These are phyloP conservation scores for Neoniphon sammara DNA, from an alignment of 2,797 vertebrate species.

Conservation along the genomic window DNA sequence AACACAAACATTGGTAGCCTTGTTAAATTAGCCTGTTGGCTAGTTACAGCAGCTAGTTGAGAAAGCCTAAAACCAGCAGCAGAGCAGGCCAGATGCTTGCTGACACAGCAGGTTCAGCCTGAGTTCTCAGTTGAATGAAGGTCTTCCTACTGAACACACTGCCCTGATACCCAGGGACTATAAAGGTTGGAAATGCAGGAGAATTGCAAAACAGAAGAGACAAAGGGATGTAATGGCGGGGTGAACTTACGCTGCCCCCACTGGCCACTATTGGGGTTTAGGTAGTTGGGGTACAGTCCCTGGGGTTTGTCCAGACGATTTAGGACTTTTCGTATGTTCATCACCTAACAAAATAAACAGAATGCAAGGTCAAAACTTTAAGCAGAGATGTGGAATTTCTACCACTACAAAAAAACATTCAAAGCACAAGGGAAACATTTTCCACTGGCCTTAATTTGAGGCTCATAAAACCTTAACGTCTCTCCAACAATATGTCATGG, in stretches of 20 bases:
- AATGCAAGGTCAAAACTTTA: not conserved
- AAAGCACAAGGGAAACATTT: not conserved
- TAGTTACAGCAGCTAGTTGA: too few species aligned
- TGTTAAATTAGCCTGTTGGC: too few species aligned
- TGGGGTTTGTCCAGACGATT: slow-evolving; percentile 95
- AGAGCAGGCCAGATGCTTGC: too few species aligned
- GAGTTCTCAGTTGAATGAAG: too few species aligned
- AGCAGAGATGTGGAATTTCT: too few species aligned
- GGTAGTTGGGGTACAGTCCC: slow-evolving; percentile 97
- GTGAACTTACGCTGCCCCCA: slow-evolving; percentile 97
- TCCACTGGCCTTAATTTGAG: not conserved
- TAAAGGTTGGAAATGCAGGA: too few species aligned
- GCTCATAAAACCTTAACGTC: not conserved
- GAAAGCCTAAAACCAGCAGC: too few species aligned
- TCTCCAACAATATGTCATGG: not conserved
- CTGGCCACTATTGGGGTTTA: slow-evolving; percentile 98
- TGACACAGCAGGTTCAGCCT: too few species aligned
- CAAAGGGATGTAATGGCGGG: not conserved
- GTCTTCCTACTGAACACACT: too few species aligned
- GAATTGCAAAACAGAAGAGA: too few species aligned
- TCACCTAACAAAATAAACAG: slow-evolving; percentile 83
- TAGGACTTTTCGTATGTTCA: slow-evolving; percentile 96
- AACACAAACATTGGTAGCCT: too few species aligned
- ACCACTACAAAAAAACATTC: not conserved
- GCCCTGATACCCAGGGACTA: too few species aligned